phyloP scores from a whole-genome alignment of 2,888 invertebrate genomes.

The Chesias legatella region DNA sequence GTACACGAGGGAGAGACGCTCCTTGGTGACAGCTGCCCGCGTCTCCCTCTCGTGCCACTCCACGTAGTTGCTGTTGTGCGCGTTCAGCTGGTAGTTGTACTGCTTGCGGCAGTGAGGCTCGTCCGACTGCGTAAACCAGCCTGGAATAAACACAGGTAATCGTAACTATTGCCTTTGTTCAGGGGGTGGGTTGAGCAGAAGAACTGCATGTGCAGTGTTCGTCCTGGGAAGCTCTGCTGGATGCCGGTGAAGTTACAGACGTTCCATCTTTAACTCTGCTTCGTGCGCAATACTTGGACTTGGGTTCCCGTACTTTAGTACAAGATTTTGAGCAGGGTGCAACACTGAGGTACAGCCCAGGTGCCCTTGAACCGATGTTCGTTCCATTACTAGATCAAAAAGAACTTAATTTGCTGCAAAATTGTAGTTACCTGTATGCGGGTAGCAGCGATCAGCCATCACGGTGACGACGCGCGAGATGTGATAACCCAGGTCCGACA shows the following conservation, averaged over 20 bases:
- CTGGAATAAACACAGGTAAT: constrained; percentile 65
- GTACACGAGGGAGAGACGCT: constrained; percentile 87
- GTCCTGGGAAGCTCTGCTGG: no score
- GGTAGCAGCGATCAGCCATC: constrained; percentile 92
- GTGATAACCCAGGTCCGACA: constrained; percentile 95
- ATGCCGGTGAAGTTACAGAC: no score
- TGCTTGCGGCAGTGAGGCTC: constrained; percentile 89
- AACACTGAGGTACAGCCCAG: no score
- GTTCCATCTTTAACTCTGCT: no score
- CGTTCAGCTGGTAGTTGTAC: constrained; percentile 89
- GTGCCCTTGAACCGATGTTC: no score
- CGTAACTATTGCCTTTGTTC: no score
- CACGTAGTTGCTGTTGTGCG: constrained; percentile 86
- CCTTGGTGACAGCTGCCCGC: constrained; percentile 81
- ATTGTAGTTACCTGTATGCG: constrained; percentile 88
- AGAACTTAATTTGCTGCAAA: not conserved
- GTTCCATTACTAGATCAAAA: no score
- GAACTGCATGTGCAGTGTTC: no score
- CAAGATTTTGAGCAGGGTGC: no score
- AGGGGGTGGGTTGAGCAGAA: no score
- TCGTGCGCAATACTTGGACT: no score
- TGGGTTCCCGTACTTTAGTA: no score
- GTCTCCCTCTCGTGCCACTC: constrained; percentile 93
- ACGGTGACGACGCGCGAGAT: constrained; percentile 92
- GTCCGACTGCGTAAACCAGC: constrained; percentile 92